phyloP scores from a whole-genome alignment of 1,140 invertebrate genomes.

The Cotesia glomerata region DNA sequence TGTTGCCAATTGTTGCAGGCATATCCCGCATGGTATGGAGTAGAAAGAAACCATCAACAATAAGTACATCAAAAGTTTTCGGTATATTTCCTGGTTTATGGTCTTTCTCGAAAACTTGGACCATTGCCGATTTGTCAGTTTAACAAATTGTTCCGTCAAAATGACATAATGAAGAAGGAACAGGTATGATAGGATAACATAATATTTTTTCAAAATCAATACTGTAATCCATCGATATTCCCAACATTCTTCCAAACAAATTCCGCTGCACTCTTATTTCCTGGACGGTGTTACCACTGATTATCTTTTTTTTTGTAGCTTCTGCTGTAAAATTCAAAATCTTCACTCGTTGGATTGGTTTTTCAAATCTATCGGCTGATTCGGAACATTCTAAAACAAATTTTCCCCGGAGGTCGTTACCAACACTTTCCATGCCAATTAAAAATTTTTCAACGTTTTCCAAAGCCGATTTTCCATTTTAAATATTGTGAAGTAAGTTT shows the following conservation, averaged over 20 bases:
- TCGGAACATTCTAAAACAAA: slow-evolving; percentile 33
- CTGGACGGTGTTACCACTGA: slow-evolving; percentile 23
- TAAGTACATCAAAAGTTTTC: slow-evolving; percentile 25
- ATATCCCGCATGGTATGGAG: slow-evolving; percentile 36
- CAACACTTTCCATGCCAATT: slow-evolving; percentile 27
- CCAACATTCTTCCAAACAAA: slow-evolving; percentile 30
- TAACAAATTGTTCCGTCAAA: slow-evolving; percentile 47
- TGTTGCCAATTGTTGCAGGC: slow-evolving; percentile 36
- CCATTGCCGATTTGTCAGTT: slow-evolving; percentile 44
- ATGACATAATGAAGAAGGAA: slow-evolving; percentile 48
- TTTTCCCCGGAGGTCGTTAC: slow-evolving; percentile 14
- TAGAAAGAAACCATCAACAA: slow-evolving; percentile 38
- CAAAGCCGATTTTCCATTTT: slow-evolving; percentile 31
- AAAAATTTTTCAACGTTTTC: slow-evolving; percentile 21
- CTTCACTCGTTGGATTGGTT: slow-evolving; percentile 29
- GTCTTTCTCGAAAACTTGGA: slow-evolving; percentile 41
- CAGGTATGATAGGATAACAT: slow-evolving; percentile 37
- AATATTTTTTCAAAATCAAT: slow-evolving; percentile 20
- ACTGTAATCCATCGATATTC: slow-evolving; percentile 18
- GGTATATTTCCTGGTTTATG: slow-evolving; percentile 6
- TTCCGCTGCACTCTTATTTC: slow-evolving; percentile 41
- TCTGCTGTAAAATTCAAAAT: slow-evolving; percentile 20
- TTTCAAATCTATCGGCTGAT: slow-evolving; percentile 29
- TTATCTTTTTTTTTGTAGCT: slow-evolving; percentile 22
- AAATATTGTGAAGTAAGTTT: slow-evolving; percentile 34